These are phyloP conservation scores for human (Homo sapiens) DNA, from an alignment of 2,113 vertebrate genomes.

Conservation along the genomic window DNA sequence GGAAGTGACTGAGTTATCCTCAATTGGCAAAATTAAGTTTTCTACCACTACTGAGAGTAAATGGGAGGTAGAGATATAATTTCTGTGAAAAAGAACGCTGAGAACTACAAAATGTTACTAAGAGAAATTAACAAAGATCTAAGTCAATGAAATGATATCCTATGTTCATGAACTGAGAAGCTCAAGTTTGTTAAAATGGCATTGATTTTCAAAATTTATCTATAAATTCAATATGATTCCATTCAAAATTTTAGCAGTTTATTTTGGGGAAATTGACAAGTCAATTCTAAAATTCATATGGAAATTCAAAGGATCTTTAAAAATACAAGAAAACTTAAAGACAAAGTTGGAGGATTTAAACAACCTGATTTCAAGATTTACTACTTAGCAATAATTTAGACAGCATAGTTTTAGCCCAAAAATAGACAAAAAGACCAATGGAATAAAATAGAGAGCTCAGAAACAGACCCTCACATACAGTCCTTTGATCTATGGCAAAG, in stretches of 20 bases:
- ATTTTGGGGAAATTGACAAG: background rate
- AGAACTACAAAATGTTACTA: background rate
- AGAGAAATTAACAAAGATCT: background rate
- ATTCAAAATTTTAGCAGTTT: background rate
- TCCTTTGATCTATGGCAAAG: background rate
- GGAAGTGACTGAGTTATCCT: background rate
- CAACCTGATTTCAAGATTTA: background rate
- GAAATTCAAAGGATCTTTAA: background rate
- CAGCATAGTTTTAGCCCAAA: background rate
- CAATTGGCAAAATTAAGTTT: background rate
- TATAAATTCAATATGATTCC: background rate
- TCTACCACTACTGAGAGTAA: background rate
- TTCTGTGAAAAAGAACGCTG: background rate
- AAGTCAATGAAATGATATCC: background rate
- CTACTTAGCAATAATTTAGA: background rate
- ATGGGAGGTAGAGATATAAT: background rate
- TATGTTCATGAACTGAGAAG: background rate
- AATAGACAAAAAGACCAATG: background rate
- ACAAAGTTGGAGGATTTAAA: background rate
- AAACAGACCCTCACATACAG: background rate
- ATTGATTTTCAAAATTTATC: background rate
- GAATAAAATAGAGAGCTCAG: background rate
- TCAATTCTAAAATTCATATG: background rate
- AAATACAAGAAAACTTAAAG: background rate
- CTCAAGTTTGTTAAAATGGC: background rate